phyloP scores from a whole-genome alignment of 2,888 invertebrate species.

The Tachystola acroxantha region DNA sequence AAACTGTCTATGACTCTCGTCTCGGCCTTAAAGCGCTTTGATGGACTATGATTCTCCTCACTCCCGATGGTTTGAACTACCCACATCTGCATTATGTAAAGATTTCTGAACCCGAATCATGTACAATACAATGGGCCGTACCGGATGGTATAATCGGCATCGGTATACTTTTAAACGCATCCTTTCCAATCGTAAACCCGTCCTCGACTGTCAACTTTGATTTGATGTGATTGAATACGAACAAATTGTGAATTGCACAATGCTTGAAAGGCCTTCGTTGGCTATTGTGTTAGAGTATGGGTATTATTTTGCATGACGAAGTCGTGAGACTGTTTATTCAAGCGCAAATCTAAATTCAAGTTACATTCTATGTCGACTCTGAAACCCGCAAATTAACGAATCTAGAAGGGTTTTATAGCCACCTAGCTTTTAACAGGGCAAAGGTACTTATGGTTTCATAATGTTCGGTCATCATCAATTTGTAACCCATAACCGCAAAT shows the following conservation, averaged over 20 bases:
- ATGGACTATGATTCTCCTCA: too few relatives aligned
- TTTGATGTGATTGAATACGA: neutral
- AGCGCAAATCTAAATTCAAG: constrained; percentile 6
- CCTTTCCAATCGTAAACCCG: constrained; percentile 32
- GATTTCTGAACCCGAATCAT: constrained; percentile 34
- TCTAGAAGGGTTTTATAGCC: too few relatives aligned
- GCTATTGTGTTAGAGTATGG: constrained; percentile 29
- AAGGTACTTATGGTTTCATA: too few relatives aligned
- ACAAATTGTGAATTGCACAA: constrained; percentile 16
- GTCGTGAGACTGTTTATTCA: constrained; percentile 29
- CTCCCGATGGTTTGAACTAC: too few relatives aligned
- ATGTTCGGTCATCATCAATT: too few relatives aligned
- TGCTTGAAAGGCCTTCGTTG: constrained; percentile 31
- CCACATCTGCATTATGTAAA: too few relatives aligned
- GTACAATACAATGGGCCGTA: constrained; percentile 53
- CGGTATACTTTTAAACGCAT: constrained; percentile 47
- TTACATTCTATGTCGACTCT: neutral
- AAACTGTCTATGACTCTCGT: too few relatives aligned
- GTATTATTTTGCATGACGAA: constrained; percentile 30
- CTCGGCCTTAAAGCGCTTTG: too few relatives aligned
- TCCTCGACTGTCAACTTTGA: constrained; percentile 19
- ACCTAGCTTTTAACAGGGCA: too few relatives aligned
- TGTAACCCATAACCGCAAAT: constrained; percentile 67
- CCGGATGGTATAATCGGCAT: constrained; percentile 66
- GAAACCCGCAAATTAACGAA: too few relatives aligned